Base-by-base conservation (phyloP, 2,113 vertebrate genomes). In the Oncorhynchus gorbuscha region DNA sequence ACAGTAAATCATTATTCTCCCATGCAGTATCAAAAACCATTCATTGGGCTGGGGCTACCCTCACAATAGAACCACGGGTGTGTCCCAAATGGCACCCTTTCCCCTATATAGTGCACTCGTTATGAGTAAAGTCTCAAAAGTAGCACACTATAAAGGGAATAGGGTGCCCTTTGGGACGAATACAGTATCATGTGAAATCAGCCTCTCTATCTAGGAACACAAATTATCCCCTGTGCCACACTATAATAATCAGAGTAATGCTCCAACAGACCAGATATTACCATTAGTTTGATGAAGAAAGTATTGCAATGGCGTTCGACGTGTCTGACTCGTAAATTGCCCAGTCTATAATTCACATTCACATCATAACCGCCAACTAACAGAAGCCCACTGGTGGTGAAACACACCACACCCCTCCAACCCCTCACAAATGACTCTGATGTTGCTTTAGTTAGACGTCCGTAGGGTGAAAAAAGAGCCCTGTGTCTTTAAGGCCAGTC, bases 401-500 rank as follows among this genome's bases (percentile, higher is more conserved):
- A 32, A 49, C 48, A 67, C 30, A 18, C 48, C 48, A 69, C 20
- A n/a, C 58, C 72, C 35, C 3, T 20, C 24, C 61, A 16, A 55
- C 74, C 49, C 28, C 22, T 7, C 30, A 22, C 39, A 55, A 3
- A 71, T 71, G 69, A 77, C 69, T 69, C 67, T 22, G 22, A 45
- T 28, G 70, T 13, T 20, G 18, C 48, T 67, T 28, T 30, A 39
- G 45, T 39, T 30, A 39, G 45, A 16, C 45, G 69, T 49, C 69
- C 69, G n/a, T 49, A 22, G 74, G 35, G 24, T 65, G 30, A 76
- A 73, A 81, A 80, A 82, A 45, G 69, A 66, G 87, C 91, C 88
- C 82, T 91, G 90, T 89, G 88, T 95, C 93, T 94, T 94, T 88
- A 91, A 93, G 11, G 45, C 51, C 14, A 11, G 32, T 26, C 73